A percentile compares a stretch with the other conserved stretches of the same genome.
phyloP scores from a whole-genome alignment of 2,113 vertebrate genomes.

The Stercorarius parasiticus region DNA sequence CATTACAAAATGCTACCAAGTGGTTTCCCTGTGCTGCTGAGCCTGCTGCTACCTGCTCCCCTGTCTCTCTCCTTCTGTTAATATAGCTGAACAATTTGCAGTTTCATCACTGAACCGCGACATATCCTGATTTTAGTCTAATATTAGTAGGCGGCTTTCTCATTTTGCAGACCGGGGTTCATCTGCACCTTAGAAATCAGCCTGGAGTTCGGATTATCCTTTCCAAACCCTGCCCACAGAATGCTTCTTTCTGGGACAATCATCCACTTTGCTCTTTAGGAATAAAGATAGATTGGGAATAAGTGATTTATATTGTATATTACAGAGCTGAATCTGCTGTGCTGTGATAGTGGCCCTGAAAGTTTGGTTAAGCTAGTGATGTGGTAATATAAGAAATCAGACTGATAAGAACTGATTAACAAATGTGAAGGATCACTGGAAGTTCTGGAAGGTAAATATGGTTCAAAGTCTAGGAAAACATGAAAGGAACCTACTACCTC shows the following conservation, averaged over 20 bases:
- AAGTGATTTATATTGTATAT: not conserved
- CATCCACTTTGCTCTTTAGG: not conserved
- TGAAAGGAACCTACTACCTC: not conserved
- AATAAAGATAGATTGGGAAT: not conserved
- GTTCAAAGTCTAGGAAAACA: not conserved
- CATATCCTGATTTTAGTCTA: not conserved
- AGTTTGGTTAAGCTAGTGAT: not conserved
- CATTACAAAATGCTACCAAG: not conserved
- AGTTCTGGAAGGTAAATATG: not conserved
- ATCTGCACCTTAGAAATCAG: not conserved
- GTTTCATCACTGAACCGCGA: not conserved
- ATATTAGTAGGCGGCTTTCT: not conserved
- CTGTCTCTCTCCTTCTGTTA: not conserved
- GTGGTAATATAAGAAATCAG: not conserved
- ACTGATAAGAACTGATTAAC: not conserved
- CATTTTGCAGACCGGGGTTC: not conserved
- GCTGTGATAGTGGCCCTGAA: not conserved
- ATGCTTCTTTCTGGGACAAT: not conserved
- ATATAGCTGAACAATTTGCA: not conserved
- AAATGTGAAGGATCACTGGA: not conserved
- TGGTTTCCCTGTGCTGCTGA: not conserved
- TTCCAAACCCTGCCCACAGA: not conserved
- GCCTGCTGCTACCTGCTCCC: not conserved
- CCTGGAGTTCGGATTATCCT: not conserved
- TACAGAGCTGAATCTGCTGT: not conserved